These are phyloP conservation scores for Rhagophthalmus giganteus DNA, from an alignment of 2,888 invertebrate species.

Conservation along the genomic window DNA sequence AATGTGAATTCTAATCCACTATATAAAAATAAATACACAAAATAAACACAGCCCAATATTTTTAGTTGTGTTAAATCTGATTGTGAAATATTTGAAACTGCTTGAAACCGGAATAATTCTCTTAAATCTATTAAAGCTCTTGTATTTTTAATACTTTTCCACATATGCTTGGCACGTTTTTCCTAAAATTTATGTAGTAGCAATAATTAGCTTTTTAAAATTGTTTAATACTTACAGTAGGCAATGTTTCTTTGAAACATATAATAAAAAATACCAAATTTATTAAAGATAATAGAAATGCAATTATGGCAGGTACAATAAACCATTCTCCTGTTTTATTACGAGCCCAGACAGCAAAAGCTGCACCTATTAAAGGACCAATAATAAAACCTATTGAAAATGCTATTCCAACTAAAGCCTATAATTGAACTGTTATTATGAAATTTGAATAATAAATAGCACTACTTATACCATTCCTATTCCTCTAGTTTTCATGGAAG, in stretches of 20 bases:
- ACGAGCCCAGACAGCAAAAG: constrained; percentile 73
- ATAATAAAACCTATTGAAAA: constrained; percentile 97
- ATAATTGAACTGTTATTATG: no score
- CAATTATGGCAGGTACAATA: constrained; percentile 77
- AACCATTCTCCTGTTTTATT: constrained; percentile 73
- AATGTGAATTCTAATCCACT: constrained; percentile 97
- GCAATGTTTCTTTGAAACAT: constrained; percentile 83
- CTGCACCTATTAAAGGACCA: constrained; percentile 93
- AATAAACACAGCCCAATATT: constrained; percentile 76
- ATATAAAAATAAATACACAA: constrained; percentile 90
- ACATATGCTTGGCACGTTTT: constrained; percentile 70
- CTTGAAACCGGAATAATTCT: constrained; percentile 64
- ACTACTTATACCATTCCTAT: constrained; percentile 81
- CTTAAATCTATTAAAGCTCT: constrained; percentile 47
- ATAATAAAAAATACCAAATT: constrained; percentile 76
- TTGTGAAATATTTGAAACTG: constrained; percentile 66
- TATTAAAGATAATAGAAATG: constrained; percentile 70
- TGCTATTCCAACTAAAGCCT: constrained; percentile 96
- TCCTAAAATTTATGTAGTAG: constrained; percentile 58
- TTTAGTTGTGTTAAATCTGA: constrained; percentile 68
- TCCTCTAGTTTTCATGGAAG: constrained; percentile 80
- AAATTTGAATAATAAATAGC: constrained; percentile 19
- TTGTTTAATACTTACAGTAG: constrained; percentile 59
- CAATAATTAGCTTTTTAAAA: no score
- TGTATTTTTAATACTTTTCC: constrained; percentile 56